A percentile compares a stretch with the other conserved stretches of the same genome.
phyloP scores from a whole-genome alignment of 2,113 vertebrate species.

The Ifrita kowaldi region DNA sequence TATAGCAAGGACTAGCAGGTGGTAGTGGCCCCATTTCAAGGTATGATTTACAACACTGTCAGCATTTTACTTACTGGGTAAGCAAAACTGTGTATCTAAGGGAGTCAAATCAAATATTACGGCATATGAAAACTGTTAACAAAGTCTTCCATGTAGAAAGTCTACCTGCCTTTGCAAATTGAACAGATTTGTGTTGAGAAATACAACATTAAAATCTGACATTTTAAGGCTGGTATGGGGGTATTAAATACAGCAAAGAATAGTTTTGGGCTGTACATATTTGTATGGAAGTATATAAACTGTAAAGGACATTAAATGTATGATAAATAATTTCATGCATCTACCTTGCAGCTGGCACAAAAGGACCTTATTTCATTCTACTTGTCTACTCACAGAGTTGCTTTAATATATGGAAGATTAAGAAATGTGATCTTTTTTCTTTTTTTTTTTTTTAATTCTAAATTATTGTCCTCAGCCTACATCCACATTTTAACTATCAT shows the following conservation, averaged over 20 bases:
- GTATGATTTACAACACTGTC: neutral
- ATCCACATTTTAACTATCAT: neutral
- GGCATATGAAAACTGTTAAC: neutral
- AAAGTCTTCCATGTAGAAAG: slow-evolving; percentile 2
- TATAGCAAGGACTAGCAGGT: neutral
- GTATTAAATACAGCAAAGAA: neutral
- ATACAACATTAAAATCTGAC: neutral
- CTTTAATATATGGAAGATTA: neutral
- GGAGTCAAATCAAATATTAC: slow-evolving; percentile 32
- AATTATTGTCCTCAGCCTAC: neutral
- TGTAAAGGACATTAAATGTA: neutral
- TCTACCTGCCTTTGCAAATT: neutral
- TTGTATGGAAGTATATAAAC: neutral
- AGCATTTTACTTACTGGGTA: slow-evolving; percentile 28
- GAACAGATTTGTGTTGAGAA: neutral
- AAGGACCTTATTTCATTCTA: neutral
- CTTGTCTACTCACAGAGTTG: neutral
- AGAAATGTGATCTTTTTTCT: neutral
- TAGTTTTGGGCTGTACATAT: neutral
- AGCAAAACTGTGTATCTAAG: slow-evolving; percentile 1
- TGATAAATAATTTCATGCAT: neutral
- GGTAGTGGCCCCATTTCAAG: neutral
- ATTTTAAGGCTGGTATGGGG: neutral
- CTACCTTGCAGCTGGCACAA: neutral
- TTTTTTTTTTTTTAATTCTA: neutral